Percentiles rank a stretch among this genome's conserved stretches.
phyloP scores from a whole-genome alignment of 2,113 vertebrate genomes.

The Polypterus bichir region DNA sequence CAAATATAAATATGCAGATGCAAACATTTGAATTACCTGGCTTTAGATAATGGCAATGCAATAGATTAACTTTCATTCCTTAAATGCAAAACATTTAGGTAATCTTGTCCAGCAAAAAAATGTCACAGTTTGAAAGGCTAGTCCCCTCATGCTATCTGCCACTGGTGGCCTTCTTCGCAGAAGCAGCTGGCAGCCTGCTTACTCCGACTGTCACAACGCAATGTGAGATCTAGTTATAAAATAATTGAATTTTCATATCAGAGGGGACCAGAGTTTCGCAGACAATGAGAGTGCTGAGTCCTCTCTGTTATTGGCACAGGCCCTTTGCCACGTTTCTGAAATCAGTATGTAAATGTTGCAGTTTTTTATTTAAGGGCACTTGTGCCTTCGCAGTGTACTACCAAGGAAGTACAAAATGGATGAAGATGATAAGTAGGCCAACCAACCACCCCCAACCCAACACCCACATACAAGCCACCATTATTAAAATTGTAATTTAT shows the following conservation, averaged over 20 bases:
- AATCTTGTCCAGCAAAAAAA: constrained; percentile 83
- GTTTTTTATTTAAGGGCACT: constrained; percentile 97
- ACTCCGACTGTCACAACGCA: constrained; percentile 96
- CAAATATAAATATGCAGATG: constrained; percentile 54
- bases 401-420: constrained; percentile 84
- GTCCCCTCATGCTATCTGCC: constrained; percentile 78
- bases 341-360: constrained; percentile 99
- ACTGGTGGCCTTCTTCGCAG: constrained; percentile 67
- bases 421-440: constrained; percentile 92
- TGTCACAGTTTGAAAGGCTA: constrained; percentile 91
- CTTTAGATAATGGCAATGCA: constrained; percentile 79
- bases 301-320: constrained; percentile 99
- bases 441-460: constrained; percentile 41
- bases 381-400: constrained; percentile 94
- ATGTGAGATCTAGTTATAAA: constrained; percentile 96
- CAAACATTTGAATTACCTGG: constrained; percentile 62
- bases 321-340: constrained; percentile 99
- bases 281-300: constrained; percentile 99
- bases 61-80: constrained; percentile 94
- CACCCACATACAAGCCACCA: constrained; percentile 28
- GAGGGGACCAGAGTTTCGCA: constrained; percentile 97
- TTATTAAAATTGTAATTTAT: constrained; percentile 98
- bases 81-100: constrained; percentile 96
- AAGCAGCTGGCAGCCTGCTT: constrained; percentile 78
- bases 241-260: constrained; percentile 99